Percentiles rank a stretch among this genome's conserved stretches.
Evolutionary conservation across 2,888 invertebrate genomes (phyloP).

Genomic region (Nysson spinosus): DNA sequence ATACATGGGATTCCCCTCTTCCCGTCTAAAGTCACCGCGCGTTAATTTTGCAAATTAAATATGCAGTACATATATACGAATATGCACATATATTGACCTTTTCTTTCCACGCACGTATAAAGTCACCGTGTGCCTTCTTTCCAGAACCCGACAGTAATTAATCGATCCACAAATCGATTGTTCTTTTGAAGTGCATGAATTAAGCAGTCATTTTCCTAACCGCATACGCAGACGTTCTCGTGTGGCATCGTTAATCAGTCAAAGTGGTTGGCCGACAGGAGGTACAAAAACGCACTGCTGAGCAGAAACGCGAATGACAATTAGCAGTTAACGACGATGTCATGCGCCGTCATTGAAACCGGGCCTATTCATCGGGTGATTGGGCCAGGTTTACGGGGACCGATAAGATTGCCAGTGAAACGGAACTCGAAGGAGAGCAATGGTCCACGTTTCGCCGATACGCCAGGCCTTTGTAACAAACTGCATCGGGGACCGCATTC

Average conservation of each 20-base stretch:
- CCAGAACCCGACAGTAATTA: too few species aligned
- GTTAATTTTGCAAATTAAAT: too few species aligned
- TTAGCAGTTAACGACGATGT: slow-evolving; percentile 30
- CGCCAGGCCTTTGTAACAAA: slow-evolving; percentile 44
- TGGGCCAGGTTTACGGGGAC: slow-evolving; percentile 4
- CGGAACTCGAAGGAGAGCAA: slow-evolving; percentile 47
- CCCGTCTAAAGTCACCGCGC: too few species aligned
- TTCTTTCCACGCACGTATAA: too few species aligned
- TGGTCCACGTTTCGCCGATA: slow-evolving; percentile 27
- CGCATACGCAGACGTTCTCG: neutral
- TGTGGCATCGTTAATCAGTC: slow-evolving; percentile 16
- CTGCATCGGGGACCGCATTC: slow-evolving; percentile 43
- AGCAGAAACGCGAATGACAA: slow-evolving; percentile 14
- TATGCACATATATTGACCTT: too few species aligned
- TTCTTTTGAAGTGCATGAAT: too few species aligned
- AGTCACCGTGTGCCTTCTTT: too few species aligned
- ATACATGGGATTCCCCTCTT: too few species aligned
- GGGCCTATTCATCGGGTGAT: slow-evolving; percentile 31
- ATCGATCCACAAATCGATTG: too few species aligned
- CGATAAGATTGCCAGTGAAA: slow-evolving; percentile 52
- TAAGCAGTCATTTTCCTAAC: slow-evolving; percentile 1
- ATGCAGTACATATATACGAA: too few species aligned
- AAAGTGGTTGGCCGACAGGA: neutral
- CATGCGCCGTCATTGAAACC: slow-evolving; percentile 22
- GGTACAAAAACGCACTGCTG: neutral